Conservation (phyloP, 1,140 invertebrate species). For the Rhyacophila brunnea region DNA sequence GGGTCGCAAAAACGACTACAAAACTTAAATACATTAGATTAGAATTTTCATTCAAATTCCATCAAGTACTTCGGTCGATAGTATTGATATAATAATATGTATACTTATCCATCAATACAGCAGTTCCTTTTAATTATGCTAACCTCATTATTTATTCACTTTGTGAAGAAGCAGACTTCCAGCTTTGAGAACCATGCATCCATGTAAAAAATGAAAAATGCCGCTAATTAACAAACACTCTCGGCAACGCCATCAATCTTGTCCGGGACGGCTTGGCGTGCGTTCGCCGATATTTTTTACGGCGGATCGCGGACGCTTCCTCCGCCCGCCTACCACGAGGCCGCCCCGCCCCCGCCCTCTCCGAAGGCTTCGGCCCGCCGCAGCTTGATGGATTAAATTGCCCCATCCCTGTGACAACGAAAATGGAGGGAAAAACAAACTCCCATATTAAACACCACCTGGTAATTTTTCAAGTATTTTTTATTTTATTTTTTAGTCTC, state of each 20-base stretch:
- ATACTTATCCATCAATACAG: too few relatives aligned
- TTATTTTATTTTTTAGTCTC: constrained; percentile 46
- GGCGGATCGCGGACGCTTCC: constrained; percentile 12
- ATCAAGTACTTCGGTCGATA: too few relatives aligned
- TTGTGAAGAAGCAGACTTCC: too few relatives aligned
- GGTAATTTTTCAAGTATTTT: constrained; percentile 57
- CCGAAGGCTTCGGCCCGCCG: constrained; percentile 41
- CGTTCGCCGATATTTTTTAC: constrained; percentile 31
- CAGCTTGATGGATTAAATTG: constrained; percentile 58
- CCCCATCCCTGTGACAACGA: constrained; percentile 56
- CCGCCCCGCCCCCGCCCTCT: background rate
- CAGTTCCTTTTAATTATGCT: too few relatives aligned
- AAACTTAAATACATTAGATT: too few relatives aligned
- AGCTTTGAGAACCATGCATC: too few relatives aligned
- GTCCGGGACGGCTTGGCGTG: constrained; percentile 12
- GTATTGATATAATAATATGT: too few relatives aligned
- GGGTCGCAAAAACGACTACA: too few relatives aligned
- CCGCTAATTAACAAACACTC: too few relatives aligned
- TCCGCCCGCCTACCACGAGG: background rate
- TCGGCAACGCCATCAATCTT: constrained; percentile 27
- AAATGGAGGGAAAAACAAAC: constrained; percentile 54
- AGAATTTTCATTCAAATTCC: too few relatives aligned
- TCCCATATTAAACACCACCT: constrained; percentile 53
- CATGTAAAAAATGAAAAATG: too few relatives aligned
- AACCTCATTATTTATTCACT: too few relatives aligned